Percentiles rank a stretch among this genome's conserved stretches.
phyloP scores from a whole-genome alignment of 1,140 invertebrate genomes.

The Sitophilus oryzae region DNA sequence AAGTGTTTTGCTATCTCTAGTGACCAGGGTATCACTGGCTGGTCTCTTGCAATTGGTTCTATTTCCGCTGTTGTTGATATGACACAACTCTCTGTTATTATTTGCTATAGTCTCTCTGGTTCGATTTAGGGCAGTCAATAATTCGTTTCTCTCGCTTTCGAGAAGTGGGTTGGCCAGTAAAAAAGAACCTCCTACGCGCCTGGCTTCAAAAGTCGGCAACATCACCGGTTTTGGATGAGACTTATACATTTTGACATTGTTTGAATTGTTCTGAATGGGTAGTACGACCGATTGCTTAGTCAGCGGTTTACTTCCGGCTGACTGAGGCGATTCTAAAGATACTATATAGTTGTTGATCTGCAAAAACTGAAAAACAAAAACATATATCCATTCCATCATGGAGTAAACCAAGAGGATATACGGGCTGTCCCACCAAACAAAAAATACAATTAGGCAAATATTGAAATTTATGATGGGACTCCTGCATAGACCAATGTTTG shows the following conservation, averaged over 20 bases:
- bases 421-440: no score
- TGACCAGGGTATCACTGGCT: slow-evolving; percentile 25
- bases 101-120: slow-evolving; percentile 25
- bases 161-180: slow-evolving; percentile 29
- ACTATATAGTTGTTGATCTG: slow-evolving; percentile 31
- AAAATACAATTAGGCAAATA: background rate
- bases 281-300: slow-evolving; percentile 17
- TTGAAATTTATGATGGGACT: background rate
- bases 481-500: slow-evolving; percentile 1
- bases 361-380: slow-evolving; percentile 27
- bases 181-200: slow-evolving; percentile 32
- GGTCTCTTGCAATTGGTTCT: slow-evolving; percentile 31
- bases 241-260: slow-evolving; percentile 33
- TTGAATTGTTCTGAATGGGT: slow-evolving; percentile 13
- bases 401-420: no score
- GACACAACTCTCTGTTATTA: slow-evolving; percentile 19
- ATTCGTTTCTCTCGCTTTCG: slow-evolving; percentile 32
- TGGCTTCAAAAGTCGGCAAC: slow-evolving; percentile 29
- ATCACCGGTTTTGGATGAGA: slow-evolving; percentile 32
- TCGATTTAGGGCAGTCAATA: slow-evolving; percentile 26
- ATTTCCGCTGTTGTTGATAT: slow-evolving; percentile 21
- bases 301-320: slow-evolving; percentile 21
- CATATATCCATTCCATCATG: no score
- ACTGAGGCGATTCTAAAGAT: slow-evolving; percentile 29
- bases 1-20: slow-evolving; percentile 31